Percentiles rank a stretch among this genome's conserved stretches.
Conservation (phyloP, 2,888 invertebrate species). For the Elegia similella region DNA sequence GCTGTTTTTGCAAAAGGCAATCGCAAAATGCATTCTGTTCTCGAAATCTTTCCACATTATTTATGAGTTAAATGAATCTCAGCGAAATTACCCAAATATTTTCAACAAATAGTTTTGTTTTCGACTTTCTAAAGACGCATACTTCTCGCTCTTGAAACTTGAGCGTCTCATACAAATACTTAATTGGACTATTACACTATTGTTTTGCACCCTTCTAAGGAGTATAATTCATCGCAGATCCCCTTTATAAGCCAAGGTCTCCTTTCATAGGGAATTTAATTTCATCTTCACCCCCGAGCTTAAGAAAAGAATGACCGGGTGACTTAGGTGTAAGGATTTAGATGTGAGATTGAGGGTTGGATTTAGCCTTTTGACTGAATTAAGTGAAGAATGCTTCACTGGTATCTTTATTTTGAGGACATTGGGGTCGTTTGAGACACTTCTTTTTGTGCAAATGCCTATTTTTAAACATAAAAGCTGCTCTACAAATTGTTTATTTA, state of each 20-base stretch:
- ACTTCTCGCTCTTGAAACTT: constrained; percentile 42
- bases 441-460: neutral
- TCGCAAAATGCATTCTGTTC: constrained; percentile 9
- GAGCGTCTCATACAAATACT: constrained; percentile 62
- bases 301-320: constrained; percentile 76
- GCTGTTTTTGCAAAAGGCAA: constrained; percentile 7
- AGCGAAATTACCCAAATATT: neutral
- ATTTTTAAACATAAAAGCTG: neutral
- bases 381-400: constrained; percentile 22
- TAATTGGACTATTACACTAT: constrained; percentile 80
- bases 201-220: constrained; percentile 66
- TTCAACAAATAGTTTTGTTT: constrained; percentile 9
- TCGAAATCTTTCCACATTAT: constrained; percentile 5
- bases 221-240: constrained; percentile 73
- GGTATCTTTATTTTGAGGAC: constrained; percentile 1
- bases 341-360: constrained; percentile 53
- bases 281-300: constrained; percentile 74
- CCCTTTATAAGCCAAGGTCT: constrained; percentile 66
- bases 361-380: constrained; percentile 47
- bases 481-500: neutral
- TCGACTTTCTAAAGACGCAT: neutral
- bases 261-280: constrained; percentile 80
- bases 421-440: neutral
- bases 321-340: constrained; percentile 56
- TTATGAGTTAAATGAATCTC: constrained; percentile 11